These are phyloP conservation scores for Temnopleurus reevesii DNA, from an alignment of 53 echinoderm and acorn worm genomes.

Conservation along the genomic window DNA sequence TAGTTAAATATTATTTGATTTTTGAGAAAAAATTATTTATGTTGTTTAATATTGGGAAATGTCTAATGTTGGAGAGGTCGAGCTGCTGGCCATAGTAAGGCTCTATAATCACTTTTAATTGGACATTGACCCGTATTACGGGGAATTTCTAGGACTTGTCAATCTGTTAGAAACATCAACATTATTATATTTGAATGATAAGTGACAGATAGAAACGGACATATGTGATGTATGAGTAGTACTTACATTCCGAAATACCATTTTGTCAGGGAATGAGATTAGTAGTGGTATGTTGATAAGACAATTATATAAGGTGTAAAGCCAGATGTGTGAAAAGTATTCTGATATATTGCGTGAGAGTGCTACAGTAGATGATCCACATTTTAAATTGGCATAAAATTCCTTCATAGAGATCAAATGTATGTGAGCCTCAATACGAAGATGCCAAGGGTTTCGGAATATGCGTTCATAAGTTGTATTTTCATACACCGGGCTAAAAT, in stretches of 20 bases:
- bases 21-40: no score
- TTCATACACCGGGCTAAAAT: no score
- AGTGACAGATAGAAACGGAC: neutral
- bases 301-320: constrained; percentile 10
- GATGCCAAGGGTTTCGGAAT: no score
- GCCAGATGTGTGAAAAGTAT: neutral
- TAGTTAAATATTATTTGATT: no score
- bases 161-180: neutral
- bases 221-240: neutral
- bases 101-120: no score
- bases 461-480: no score
- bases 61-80: no score
- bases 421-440: no score
- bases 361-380: neutral
- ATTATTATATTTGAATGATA: neutral
- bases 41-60: no score
- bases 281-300: constrained; percentile 8
- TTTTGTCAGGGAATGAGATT: neutral
- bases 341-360: neutral
- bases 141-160: neutral
- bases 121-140: neutral
- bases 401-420: no score
- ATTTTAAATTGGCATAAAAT: neutral
- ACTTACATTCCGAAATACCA: neutral
- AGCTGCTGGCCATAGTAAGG: no score